Evolutionary conservation across 2,113 vertebrate genomes (phyloP).

Genomic region (Hippocampus guttulatus): DNA sequence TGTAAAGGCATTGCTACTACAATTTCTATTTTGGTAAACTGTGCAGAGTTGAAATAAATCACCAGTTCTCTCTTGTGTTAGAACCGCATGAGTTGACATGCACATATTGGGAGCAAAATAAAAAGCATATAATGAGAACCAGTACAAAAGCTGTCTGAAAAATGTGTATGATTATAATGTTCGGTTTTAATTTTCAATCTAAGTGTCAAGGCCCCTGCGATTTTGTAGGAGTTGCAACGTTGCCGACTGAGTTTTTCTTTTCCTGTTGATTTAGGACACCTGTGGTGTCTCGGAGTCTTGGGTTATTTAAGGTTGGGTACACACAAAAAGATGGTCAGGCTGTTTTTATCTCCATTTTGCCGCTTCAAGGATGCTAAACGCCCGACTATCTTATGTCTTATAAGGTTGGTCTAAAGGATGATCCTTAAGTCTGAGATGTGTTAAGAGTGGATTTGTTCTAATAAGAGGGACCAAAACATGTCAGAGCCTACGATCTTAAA

Average conservation of each 20-base stretch:
- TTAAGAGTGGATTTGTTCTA: too few species aligned
- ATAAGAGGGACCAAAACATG: too few species aligned
- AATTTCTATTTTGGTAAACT: slow-evolving; percentile 12
- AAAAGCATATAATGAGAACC: background rate
- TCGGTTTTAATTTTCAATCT: background rate
- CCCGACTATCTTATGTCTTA: too few species aligned
- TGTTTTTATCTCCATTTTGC: too few species aligned
- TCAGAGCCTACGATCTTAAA: too few species aligned
- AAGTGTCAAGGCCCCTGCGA: background rate
- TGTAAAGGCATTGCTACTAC: slow-evolving; percentile 3
- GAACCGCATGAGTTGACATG: background rate
- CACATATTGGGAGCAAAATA: background rate
- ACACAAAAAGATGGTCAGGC: too few species aligned
- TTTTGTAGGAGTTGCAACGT: background rate
- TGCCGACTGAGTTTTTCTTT: background rate
- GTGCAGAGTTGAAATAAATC: background rate
- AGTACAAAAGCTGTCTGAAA: background rate
- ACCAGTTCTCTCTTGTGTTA: background rate
- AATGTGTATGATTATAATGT: background rate
- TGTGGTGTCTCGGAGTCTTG: too few species aligned
- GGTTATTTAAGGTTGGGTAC: too few species aligned
- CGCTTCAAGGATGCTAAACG: too few species aligned
- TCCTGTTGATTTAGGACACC: background rate
- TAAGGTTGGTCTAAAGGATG: too few species aligned
- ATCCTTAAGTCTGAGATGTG: too few species aligned